phyloP scores from a whole-genome alignment of 2,797 vertebrate genomes.

The Ptychobarbus kaznakovi region DNA sequence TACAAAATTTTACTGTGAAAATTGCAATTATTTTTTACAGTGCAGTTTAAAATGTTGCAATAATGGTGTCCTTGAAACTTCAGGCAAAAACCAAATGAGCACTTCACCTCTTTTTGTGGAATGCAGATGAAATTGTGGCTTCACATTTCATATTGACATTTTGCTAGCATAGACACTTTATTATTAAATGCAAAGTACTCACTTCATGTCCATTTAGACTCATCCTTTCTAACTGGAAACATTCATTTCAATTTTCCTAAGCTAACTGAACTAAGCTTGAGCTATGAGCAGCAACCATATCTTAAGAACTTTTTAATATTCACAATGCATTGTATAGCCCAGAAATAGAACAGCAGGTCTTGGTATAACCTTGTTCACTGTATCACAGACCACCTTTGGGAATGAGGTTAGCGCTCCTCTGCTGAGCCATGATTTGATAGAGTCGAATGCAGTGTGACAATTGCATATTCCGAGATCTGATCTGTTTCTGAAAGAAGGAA shows the following conservation, averaged over 20 bases:
- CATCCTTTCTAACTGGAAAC: slow-evolving; percentile 4
- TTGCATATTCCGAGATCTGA: not conserved
- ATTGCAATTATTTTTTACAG: no score
- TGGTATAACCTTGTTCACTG: slow-evolving; percentile 39
- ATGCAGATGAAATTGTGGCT: slow-evolving; percentile 7
- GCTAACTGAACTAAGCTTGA: slow-evolving; percentile 10
- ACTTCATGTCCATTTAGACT: slow-evolving; percentile 4
- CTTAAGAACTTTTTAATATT: slow-evolving; percentile 31
- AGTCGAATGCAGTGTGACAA: not conserved
- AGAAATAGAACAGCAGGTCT: slow-evolving; percentile 38
- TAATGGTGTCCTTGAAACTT: not conserved
- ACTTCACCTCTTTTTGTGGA: slow-evolving; percentile 12
- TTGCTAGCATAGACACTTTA: not conserved
- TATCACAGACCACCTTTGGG: slow-evolving; percentile 23
- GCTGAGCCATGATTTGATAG: slow-evolving; percentile 15
- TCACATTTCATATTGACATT: slow-evolving; percentile 6
- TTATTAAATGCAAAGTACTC: slow-evolving; percentile 4
- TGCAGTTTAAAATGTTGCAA: no score
- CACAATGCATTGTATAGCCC: slow-evolving; percentile 10
- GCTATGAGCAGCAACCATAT: slow-evolving; percentile 17
- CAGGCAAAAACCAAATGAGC: not conserved
- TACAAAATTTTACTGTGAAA: no score
- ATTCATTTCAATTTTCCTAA: slow-evolving; percentile 12
- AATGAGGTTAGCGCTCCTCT: slow-evolving; percentile 9
- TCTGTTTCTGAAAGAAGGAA: not conserved